These are phyloP conservation scores for Thinocorus orbignyianus DNA, from an alignment of 2,113 vertebrate genomes.

Conservation along the genomic window DNA sequence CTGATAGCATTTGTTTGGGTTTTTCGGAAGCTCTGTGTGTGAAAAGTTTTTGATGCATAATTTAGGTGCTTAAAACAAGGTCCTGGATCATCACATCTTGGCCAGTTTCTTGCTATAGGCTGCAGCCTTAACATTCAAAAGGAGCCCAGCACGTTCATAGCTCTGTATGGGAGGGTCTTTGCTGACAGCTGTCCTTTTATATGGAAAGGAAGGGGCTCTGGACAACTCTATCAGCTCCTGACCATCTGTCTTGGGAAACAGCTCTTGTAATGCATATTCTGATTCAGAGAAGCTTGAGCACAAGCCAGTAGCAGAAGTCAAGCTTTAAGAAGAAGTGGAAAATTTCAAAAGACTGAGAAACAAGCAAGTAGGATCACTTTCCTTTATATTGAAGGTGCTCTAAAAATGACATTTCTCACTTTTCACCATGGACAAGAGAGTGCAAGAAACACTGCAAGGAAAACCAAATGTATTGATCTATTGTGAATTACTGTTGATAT, in stretches of 20 bases:
- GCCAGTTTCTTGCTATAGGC: neutral
- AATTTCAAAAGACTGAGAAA: neutral
- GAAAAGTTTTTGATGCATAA: neutral
- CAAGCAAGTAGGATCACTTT: neutral
- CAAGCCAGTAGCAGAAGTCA: neutral
- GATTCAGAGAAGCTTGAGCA: neutral
- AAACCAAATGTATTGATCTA: neutral
- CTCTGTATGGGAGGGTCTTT: neutral
- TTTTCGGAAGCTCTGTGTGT: neutral
- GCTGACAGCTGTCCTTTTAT: neutral
- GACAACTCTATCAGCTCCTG: neutral
- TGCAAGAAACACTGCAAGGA: neutral
- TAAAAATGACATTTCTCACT: neutral
- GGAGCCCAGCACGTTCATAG: neutral
- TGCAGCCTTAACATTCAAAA: neutral
- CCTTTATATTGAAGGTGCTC: neutral
- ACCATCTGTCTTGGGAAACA: neutral
- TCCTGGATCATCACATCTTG: neutral
- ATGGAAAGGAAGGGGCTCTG: neutral
- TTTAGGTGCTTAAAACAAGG: neutral
- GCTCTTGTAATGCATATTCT: neutral
- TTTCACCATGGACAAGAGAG: neutral
- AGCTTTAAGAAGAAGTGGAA: neutral
- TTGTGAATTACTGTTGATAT: neutral
- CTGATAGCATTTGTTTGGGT: slow-evolving; percentile 5